Percentiles rank a stretch among this genome's conserved stretches.
Conservation (phyloP, 1,140 invertebrate genomes). For the Sipha flava region DNA sequence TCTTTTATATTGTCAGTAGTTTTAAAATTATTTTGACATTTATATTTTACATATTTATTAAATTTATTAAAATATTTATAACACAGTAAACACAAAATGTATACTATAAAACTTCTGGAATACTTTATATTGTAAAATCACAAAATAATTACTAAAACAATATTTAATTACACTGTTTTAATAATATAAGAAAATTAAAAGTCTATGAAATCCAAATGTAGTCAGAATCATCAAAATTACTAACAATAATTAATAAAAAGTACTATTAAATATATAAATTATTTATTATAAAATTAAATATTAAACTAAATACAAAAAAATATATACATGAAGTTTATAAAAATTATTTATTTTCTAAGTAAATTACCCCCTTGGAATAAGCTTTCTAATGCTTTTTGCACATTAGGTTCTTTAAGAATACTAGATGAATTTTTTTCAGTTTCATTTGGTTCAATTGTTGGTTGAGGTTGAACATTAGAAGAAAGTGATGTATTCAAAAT, state of each 20-base stretch:
- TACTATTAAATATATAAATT: neutral
- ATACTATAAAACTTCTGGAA: too few species aligned
- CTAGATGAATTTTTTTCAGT: constrained; percentile 37
- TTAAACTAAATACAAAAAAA: neutral
- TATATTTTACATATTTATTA: too few species aligned
- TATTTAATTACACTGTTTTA: too few species aligned
- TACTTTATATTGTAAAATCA: too few species aligned
- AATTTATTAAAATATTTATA: too few species aligned
- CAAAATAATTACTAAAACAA: too few species aligned
- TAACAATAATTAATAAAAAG: neutral
- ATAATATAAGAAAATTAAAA: too few species aligned
- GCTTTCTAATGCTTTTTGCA: constrained; percentile 66
- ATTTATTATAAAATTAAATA: neutral
- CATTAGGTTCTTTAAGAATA: constrained; percentile 60
- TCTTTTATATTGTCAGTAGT: too few species aligned
- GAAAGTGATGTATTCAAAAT: constrained; percentile 57
- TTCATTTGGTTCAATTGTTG: constrained; percentile 31
- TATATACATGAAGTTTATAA: neutral
- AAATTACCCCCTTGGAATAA: constrained; percentile 52
- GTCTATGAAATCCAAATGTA: too few species aligned
- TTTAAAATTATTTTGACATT: too few species aligned
- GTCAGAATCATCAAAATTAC: too few species aligned
- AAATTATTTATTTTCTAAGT: constrained; percentile 36
- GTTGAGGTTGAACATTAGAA: constrained; percentile 34
- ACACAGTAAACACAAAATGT: too few species aligned